Base-by-base conservation (phyloP, 92 coral and sea anemone species). In the Desmophyllum pertusum region DNA sequence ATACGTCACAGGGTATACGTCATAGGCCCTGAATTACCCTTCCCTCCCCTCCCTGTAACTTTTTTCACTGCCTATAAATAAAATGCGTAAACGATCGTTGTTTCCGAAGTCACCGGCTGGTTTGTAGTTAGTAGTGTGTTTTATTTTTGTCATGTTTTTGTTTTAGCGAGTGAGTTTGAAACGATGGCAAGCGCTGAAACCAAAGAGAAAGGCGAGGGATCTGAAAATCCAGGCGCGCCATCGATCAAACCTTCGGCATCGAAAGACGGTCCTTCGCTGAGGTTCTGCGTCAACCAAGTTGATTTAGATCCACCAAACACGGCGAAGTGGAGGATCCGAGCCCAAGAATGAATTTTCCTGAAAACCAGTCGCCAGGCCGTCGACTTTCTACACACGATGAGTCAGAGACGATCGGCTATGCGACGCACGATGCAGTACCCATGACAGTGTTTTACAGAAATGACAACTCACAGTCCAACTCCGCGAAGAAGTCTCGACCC, bases 391-490 rank as follows among this genome's bases (percentile, higher is more conserved):
- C 83, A 10, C 68, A 45, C 39, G 93, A 84, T 31, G 93, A 78
- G 10, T 83, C 91, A 14, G 74, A 70, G 10, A 93, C 96, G 1
- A 94, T 97, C 72, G 99, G 99, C 13, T 97, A 97, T 78, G 94
- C 97, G 37, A 95, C 98, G 0, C 93, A 97, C 83, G 99, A 97
- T 83, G 99, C 99, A 29, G 92, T 97, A 1, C 99, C 99, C 0
- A 94, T 94, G 99, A 97, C 99, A 4, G 95, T 97, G 43, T 97
- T 97, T 74, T 97, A 97, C 83, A 87, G 99, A 29, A 91, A 97
- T 71, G 99, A 97, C 29, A 80, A 95, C 80, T 88, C 93, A 3
- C 93, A 92, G 41, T 89, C 90, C 38, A 87, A 90, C 40, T 36
- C 79, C 14, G 71, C 81, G 27, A 90, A 92, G 50, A 76, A 88